A percentile compares a stretch with the other conserved stretches of the same genome.
These are phyloP conservation scores for Marmota monax DNA, from an alignment of 2,113 vertebrate genomes.

Conservation along the genomic window DNA sequence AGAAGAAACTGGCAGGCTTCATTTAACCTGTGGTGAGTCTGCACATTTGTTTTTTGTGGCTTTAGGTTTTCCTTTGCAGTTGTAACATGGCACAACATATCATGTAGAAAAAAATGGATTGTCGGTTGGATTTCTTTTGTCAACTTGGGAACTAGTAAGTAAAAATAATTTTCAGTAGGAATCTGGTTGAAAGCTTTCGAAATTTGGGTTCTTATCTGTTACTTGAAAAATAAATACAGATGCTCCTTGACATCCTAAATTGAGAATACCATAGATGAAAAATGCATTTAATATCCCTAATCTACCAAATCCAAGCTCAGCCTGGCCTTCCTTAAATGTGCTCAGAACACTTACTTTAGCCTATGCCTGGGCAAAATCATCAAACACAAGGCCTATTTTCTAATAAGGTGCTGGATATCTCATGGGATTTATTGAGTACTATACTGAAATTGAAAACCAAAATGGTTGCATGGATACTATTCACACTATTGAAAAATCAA, in stretches of 20 bases:
- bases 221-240: slow-evolving; percentile 41
- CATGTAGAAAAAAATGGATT: not conserved
- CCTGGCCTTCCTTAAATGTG: not conserved
- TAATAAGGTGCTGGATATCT: not conserved
- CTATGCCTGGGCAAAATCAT: not conserved
- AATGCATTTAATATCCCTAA: not conserved
- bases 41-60: not conserved
- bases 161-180: slow-evolving; percentile 34
- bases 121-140: slow-evolving; percentile 36
- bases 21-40: not conserved
- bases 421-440: not conserved
- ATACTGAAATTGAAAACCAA: not conserved
- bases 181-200: slow-evolving; percentile 49
- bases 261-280: not conserved
- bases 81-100: not conserved
- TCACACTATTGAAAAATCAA: not conserved
- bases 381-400: not conserved
- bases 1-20: not conserved
- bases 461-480: not conserved
- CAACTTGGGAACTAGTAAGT: not conserved
- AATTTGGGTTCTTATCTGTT: slow-evolving; percentile 40
- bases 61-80: slow-evolving; percentile 49
- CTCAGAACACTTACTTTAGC: not conserved
- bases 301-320: not conserved
- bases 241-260: not conserved